phyloP scores from a whole-genome alignment of 2,113 vertebrate species.

The Stegostoma tigrinum region DNA sequence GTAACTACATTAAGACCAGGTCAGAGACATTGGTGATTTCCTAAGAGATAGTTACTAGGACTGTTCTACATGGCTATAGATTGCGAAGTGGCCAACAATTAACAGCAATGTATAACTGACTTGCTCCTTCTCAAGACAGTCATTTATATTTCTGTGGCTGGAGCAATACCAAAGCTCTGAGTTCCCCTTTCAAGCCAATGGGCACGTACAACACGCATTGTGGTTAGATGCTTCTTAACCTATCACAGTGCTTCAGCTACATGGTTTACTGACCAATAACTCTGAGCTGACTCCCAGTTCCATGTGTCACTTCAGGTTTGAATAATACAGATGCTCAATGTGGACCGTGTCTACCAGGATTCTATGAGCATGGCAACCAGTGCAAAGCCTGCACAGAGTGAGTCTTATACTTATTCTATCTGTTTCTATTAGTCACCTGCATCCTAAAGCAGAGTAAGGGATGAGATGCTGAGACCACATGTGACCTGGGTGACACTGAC shows the following conservation, averaged over 20 bases:
- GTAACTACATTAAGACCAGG: too few species aligned
- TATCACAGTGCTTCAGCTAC: neutral
- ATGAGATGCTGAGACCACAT: neutral
- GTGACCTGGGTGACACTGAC: neutral
- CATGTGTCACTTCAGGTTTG: conserved; percentile 44
- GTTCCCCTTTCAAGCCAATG: too few species aligned
- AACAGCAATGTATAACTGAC: too few species aligned
- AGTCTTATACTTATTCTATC: conserved; percentile 28
- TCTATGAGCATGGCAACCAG: conserved; percentile 38
- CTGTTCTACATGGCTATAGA: too few species aligned
- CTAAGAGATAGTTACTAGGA: too few species aligned
- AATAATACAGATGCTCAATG: conserved; percentile 32
- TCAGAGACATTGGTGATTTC: too few species aligned
- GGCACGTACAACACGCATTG: neutral
- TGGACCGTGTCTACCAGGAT: conserved; percentile 49
- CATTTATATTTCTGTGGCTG: too few species aligned
- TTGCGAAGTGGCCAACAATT: too few species aligned
- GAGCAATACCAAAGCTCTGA: too few species aligned
- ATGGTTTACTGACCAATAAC: neutral
- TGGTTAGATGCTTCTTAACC: neutral
- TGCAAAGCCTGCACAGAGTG: conserved; percentile 41
- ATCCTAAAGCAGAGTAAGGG: neutral
- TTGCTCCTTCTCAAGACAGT: too few species aligned
- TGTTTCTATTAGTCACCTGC: neutral
- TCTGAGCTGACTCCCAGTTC: neutral